Evolutionary conservation across 2,797 vertebrate species (phyloP), one percentile per base, ranked within the genome.

Genomic region (Bovichtus variegatus): DNA sequence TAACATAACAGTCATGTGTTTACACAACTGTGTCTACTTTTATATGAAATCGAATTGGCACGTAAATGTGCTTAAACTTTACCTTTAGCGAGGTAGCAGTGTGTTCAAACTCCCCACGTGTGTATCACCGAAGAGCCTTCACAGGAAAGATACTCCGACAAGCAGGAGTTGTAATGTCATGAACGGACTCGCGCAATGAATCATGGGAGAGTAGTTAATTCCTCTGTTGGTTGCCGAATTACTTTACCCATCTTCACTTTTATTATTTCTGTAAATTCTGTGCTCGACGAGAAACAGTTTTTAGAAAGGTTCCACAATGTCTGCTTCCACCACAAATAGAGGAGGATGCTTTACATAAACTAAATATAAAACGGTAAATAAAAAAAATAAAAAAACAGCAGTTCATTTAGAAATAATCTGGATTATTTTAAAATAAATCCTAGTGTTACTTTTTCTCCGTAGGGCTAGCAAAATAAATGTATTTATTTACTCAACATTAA

Each of bases 21-120:
- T 3, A 21, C 8, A 72, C 11, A 46, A 5, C 13, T 41, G 0
- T 2, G 2, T 36, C 1, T 0, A 4, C 1, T 4, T 63, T 29
- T 25, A 55, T 34, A 50, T 16, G 2, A 19, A 4, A 19, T 2
- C 0, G 1, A 0, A 31, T 0, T 1, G 9, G 0, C 1, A 18
- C 15, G 15, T 5, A 72, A 13, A 54, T 10, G 1, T 2, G 27
- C 0, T 47, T 53, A 82, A 78, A 23, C 1, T 3, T 83, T 87
- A 92, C 91, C 82, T 84, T 86, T 40, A 75, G 36, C 4, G 40
- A 53, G 4, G 34, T n/a, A 57, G 5, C 60, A 2, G 50, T n/a
- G 9, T 29, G 62, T 60, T 55, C 18, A 18, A 49, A 9, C 31
- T 54, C 47, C 44, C 80, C 90, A 93, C 91, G 92, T 92, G 90